These are phyloP conservation scores for Drosophila ananassae DNA, from an alignment of 1,140 invertebrate species.

Conservation along the genomic window DNA sequence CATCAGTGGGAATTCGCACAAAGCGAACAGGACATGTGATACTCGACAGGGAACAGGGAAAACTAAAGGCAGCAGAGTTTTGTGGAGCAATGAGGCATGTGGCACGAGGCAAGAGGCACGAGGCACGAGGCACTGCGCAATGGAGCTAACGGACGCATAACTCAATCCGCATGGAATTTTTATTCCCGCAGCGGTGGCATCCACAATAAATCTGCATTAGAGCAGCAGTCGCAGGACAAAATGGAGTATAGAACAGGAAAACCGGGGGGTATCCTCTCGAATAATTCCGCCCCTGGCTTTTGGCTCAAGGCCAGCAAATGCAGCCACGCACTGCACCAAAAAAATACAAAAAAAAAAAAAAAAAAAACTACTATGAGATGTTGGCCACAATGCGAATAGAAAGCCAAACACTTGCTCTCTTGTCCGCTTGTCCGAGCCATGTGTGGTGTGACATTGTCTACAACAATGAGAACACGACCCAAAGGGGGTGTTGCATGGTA, in stretches of 20 bases:
- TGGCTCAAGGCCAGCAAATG: constrained; percentile 61
- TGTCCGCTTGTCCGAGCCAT: constrained; percentile 26
- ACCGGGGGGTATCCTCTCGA: background rate
- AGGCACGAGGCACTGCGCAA: constrained; percentile 28
- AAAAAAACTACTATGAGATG: constrained; percentile 6
- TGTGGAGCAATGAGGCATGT: background rate
- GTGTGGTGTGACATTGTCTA: constrained; percentile 56
- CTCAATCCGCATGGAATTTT: constrained; percentile 82
- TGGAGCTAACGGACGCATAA: constrained; percentile 80
- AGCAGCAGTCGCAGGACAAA: constrained; percentile 28
- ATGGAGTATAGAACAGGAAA: constrained; percentile 21
- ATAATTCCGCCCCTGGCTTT: constrained; percentile 27
- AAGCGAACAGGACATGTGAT: constrained; percentile 38
- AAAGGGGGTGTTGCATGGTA: constrained; percentile 1
- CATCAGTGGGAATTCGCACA: constrained; percentile 58
- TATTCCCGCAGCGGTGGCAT: constrained; percentile 80
- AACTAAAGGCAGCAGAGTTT: background rate
- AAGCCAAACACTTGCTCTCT: constrained; percentile 56
- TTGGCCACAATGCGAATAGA: constrained; percentile 42
- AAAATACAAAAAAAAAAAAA: background rate
- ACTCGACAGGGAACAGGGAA: constrained; percentile 17
- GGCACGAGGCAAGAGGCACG: no score
- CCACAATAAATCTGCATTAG: constrained; percentile 82
- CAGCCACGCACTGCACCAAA: constrained; percentile 58
- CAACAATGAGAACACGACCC: constrained; percentile 34